Evolutionary conservation across 2,888 invertebrate species (phyloP), one percentile per base, ranked within the genome.

Genomic region (Anagyrus pseudococci): DNA sequence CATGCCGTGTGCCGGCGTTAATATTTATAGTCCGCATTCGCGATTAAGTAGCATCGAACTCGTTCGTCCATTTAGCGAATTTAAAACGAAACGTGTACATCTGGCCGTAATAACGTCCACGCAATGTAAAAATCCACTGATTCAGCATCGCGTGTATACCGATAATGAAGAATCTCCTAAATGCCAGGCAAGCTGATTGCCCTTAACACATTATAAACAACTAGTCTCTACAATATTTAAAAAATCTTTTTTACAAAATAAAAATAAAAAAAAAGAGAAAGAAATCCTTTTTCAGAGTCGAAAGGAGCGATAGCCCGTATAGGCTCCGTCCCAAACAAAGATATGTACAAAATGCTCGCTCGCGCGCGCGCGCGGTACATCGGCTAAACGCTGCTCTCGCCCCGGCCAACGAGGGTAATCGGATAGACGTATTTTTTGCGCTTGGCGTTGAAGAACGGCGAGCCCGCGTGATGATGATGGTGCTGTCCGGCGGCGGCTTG

Each of bases 341-440:
- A 37, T 37, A 7, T 7, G 37, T 13, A 37, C 43, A 4, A 43
- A 19, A 19, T 8, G n/a, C 4, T 6, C 40, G 46, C 8, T 13
- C 15, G 46, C 46, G 19, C 26, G 7, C n/a, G 22, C 17, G 13
- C 3, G n/a, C 13, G 10, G 17, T 37, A 10, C 2, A 10, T 1
- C 2, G 2, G 13, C 15, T n/a, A 22, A 64, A 85, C 85, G 75
- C 84, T 84, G 76, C 85, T 86, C 72, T 86, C 86, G 29, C 83
- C 83, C 56, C 83, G 83, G 48, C 81, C 81, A 64, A 84, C 81
- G 63, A 79, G 72, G 61, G 83, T 83, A 61, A 85, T 82, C 57
- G 88, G 88, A 79, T 87, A 88, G 48, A 88, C 85, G 73, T 85
- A 85, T 72, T 87, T 87, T 73, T 87, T 87, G 67, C 87, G 82